These are phyloP conservation scores for Indicator maculatus DNA, from an alignment of 2,113 vertebrate species.

Conservation along the genomic window DNA sequence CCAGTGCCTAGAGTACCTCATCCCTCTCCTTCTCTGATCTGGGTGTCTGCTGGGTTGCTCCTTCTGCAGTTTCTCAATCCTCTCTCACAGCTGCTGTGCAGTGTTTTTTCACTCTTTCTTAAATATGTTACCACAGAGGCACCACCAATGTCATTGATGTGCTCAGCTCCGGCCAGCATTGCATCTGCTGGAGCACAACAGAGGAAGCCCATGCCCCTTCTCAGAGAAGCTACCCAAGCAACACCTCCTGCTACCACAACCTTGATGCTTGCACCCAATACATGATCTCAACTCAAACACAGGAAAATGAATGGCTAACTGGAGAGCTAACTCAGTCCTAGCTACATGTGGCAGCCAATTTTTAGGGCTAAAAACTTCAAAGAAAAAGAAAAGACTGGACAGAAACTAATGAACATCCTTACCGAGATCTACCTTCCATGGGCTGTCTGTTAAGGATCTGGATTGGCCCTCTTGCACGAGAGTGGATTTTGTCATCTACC, in stretches of 20 bases:
- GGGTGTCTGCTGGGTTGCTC: not conserved
- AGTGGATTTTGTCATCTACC: constrained; percentile 99
- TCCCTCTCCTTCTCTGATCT: not conserved
- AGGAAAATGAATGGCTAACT: not conserved
- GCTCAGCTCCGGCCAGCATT: not conserved
- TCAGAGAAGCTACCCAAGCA: not conserved
- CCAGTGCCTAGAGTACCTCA: accelerated
- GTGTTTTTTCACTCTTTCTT: not conserved
- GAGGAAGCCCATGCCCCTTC: not conserved
- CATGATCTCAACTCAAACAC: not conserved
- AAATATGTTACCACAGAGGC: not conserved
- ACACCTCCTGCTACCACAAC: not conserved
- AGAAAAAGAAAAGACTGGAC: not conserved
- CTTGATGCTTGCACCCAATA: not conserved
- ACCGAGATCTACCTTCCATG: constrained; percentile 98
- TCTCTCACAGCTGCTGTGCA: not conserved
- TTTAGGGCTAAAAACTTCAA: not conserved
- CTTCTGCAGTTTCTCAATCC: not conserved
- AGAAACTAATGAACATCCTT: constrained; percentile 43
- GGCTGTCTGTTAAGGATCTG: constrained; percentile 98
- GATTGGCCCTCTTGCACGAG: constrained; percentile 94
- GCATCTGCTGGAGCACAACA: not conserved
- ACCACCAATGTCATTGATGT: not conserved
- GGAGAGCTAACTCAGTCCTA: not conserved
- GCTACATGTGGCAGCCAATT: not conserved